phyloP scores from a whole-genome alignment of 2,888 invertebrate species.

The Ennomos fuscantarius region DNA sequence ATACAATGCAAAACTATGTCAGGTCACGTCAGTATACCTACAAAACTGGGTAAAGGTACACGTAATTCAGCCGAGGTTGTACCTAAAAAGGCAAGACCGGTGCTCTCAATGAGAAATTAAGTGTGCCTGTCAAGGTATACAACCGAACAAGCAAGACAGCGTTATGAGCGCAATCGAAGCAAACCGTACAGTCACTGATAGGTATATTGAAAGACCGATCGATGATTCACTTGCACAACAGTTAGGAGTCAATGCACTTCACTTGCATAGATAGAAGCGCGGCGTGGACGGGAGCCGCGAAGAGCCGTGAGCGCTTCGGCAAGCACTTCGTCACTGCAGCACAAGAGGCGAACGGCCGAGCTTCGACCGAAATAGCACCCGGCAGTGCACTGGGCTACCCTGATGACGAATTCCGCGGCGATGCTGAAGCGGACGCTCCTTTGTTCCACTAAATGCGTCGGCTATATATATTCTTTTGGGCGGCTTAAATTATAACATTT shows the following conservation, averaged over 20 bases:
- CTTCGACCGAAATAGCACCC: constrained; percentile 80
- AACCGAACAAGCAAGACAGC: constrained; percentile 53
- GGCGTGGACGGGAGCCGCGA: constrained; percentile 59
- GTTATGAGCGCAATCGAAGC: constrained; percentile 71
- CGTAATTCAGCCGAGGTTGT: constrained; percentile 72
- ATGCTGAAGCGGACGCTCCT: constrained; percentile 51
- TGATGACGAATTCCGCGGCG: constrained; percentile 69
- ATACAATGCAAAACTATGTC: constrained; percentile 58
- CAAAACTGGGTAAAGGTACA: constrained; percentile 77
- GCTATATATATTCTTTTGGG: constrained; percentile 38
- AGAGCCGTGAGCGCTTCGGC: constrained; percentile 63
- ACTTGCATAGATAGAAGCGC: constrained; percentile 59
- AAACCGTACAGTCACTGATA: constrained; percentile 57
- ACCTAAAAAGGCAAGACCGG: constrained; percentile 79
- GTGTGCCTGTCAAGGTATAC: constrained; percentile 77
- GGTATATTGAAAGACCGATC: constrained; percentile 58
- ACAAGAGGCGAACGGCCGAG: constrained; percentile 75
- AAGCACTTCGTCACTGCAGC: constrained; percentile 67
- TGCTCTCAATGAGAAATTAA: constrained; percentile 69
- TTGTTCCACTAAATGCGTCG: constrained; percentile 56
- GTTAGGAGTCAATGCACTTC: constrained; percentile 84
- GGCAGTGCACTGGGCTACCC: constrained; percentile 78
- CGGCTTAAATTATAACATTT: constrained; percentile 1
- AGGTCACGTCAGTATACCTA: constrained; percentile 42
- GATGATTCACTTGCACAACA: constrained; percentile 76